A percentile compares a stretch with the other conserved stretches of the same genome.
Conservation (phyloP, 2,113 vertebrate genomes). For the Triplophysa rosa region DNA sequence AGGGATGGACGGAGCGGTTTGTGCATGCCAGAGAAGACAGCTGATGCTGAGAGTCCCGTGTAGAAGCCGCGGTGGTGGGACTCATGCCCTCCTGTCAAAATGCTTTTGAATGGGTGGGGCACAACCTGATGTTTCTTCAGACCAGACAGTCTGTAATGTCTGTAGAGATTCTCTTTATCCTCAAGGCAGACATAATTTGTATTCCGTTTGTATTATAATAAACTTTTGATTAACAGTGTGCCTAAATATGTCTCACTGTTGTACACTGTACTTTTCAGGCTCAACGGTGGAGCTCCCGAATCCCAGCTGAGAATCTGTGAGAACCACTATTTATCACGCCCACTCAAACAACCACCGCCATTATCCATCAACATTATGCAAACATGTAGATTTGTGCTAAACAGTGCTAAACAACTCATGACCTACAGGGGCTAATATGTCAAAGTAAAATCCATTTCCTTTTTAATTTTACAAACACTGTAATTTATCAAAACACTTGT, state of each 20-base stretch:
- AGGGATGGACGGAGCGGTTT: background rate
- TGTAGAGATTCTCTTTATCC: background rate
- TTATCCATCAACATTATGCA: constrained; percentile 23
- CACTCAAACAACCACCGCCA: constrained; percentile 24
- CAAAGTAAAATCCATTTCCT: background rate
- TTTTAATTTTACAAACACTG: background rate
- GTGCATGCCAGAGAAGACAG: constrained; percentile 32
- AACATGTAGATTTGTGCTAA: constrained; percentile 18
- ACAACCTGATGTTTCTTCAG: background rate
- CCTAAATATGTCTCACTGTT: too few species aligned
- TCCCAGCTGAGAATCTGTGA: background rate
- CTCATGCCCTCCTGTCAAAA: constrained; percentile 12
- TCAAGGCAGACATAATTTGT: background rate
- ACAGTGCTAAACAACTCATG: background rate
- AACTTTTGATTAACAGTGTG: too few species aligned
- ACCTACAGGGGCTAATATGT: background rate
- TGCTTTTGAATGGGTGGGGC: constrained; percentile 1
- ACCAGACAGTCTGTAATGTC: background rate
- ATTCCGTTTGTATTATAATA: too few species aligned
- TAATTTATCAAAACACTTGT: background rate
- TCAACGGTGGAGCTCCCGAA: too few species aligned
- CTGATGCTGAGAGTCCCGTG: constrained; percentile 9
- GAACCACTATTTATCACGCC: constrained; percentile 13
- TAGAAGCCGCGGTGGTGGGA: background rate
- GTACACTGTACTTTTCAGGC: too few species aligned